Base-by-base conservation (phyloP, 1,140 invertebrate genomes). In the Heliconius himera region DNA sequence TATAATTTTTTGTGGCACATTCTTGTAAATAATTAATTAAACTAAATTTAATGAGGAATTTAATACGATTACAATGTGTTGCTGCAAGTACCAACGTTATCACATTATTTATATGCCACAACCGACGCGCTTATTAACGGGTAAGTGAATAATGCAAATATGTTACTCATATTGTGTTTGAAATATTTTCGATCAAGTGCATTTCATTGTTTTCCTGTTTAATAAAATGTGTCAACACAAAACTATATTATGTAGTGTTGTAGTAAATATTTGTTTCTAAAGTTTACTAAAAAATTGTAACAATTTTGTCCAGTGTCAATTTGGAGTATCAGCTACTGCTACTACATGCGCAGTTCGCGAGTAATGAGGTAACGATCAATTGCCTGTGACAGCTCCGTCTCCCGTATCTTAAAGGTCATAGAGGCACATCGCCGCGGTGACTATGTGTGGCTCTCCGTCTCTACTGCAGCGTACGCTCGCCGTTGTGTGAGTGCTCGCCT, bases 321-420 rank as follows among this genome's bases (percentile, higher is more conserved):
- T 41, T 72, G 38, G 8, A 72, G 16, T 72, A 41, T 38, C 3
- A 18, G 33, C 56, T 46, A 46, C 41, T 46, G 11, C 11, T 46
- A 1, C 41, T 74, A 77, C 51, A 81, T 81, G 75, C 75, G 76
- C 76, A 77, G 54, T 81, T 56, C 51, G 75, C 38, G 26, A 72
- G 29, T 77, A 79, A 79, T 70, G 75, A 72, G 60, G 73, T 66
- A 74, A 80, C 73, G 66, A 75, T 80, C 75, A 82, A 80, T 80
- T 82, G 76, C 60, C 56, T 82, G 56, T 77, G 81, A 77, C 78
- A 76, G 80, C 29, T 78, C 77, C 73, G 80, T 82, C 80, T 81
- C 76, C 60, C 76, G 76, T 78, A 73, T 80, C 72, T 80, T 80
- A 70, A 75, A 76, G 79, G 81, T 82, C 81, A 54, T 72, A 75